Percentiles rank a stretch among this genome's conserved stretches.
phyloP scores from a whole-genome alignment of 2,888 invertebrate genomes.

The Balanococcus diminutus region DNA sequence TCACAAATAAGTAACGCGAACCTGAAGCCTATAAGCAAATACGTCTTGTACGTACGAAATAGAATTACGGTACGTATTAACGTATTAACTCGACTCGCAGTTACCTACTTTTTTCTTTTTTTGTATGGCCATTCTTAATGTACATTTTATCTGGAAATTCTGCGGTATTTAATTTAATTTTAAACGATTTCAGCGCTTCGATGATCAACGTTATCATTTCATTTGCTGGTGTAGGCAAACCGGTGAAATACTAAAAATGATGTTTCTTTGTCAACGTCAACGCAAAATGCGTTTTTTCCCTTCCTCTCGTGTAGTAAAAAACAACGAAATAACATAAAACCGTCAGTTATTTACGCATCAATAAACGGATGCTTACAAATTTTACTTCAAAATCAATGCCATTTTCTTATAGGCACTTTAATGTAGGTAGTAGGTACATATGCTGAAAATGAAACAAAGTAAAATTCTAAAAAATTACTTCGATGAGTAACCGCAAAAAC shows the following conservation, averaged over 20 bases:
- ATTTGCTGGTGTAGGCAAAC: neutral
- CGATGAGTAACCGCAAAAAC: neutral
- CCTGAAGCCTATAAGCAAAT: neutral
- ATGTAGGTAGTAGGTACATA: no score
- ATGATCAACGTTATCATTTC: neutral
- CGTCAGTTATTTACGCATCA: neutral
- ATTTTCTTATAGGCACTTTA: no score
- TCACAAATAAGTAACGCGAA: neutral
- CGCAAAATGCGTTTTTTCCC: neutral
- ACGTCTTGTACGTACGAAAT: neutral
- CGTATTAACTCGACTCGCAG: no score
- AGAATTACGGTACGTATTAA: neutral
- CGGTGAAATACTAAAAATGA: neutral
- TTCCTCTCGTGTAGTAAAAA: neutral
- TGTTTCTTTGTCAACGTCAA: neutral
- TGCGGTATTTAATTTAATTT: neutral
- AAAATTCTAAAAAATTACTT: neutral
- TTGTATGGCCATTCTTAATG: neutral
- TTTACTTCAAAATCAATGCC: neutral
- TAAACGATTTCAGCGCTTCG: constrained; percentile 1
- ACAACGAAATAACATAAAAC: neutral
- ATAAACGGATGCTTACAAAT: neutral
- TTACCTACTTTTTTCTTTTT: neutral
- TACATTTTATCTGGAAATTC: neutral
- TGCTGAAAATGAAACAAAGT: neutral